Evolutionary conservation across 1,140 invertebrate genomes (phyloP).

Genomic region (Drosophila obscura): DNA sequence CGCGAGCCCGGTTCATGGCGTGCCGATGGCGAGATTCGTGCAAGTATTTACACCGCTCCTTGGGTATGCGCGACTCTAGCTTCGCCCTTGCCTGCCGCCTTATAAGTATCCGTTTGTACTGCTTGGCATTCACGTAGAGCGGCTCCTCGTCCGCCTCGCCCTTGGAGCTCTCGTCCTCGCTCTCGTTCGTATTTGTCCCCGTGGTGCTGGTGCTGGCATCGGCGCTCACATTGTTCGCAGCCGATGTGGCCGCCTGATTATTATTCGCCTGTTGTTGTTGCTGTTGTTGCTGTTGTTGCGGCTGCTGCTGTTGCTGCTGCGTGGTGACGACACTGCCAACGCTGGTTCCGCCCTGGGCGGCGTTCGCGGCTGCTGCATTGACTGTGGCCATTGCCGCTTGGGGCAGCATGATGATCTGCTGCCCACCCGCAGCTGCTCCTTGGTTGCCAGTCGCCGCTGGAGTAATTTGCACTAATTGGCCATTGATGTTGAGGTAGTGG

Average conservation of each 20-base stretch:
- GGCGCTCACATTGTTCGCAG: conserved; percentile 42
- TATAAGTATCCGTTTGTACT: conserved; percentile 97
- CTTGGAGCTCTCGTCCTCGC: conserved; percentile 74
- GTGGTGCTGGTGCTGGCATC: conserved; percentile 74
- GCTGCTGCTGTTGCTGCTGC: conserved; percentile 48
- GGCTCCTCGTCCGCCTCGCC: conserved; percentile 94
- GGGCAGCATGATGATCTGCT: conserved; percentile 81
- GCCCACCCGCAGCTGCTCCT: conserved; percentile 37
- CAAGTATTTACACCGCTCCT: conserved; percentile 99
- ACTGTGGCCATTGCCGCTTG: conserved; percentile 81
- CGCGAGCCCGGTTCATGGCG: conserved; percentile 98
- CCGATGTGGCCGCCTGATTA: conserved; percentile 8
- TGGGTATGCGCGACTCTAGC: conserved; percentile 97
- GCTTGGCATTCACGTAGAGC: conserved; percentile 99
- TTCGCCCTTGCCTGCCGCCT: conserved; percentile 95
- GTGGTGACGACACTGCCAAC: conserved; percentile 32
- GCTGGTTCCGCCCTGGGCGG: conserved; percentile 40
- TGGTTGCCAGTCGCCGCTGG: conserved; percentile 62
- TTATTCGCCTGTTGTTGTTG: conserved; percentile 13
- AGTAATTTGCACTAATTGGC: conserved; percentile 89
- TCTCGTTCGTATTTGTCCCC: conserved; percentile 63
- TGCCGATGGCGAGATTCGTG: conserved; percentile 99
- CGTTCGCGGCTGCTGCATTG: conserved; percentile 83
- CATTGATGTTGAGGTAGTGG: conserved; percentile 90
- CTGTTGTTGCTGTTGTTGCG: conserved; percentile 42